phyloP scores from a whole-genome alignment of 2,797 vertebrate genomes.

The Balearica regulorum region DNA sequence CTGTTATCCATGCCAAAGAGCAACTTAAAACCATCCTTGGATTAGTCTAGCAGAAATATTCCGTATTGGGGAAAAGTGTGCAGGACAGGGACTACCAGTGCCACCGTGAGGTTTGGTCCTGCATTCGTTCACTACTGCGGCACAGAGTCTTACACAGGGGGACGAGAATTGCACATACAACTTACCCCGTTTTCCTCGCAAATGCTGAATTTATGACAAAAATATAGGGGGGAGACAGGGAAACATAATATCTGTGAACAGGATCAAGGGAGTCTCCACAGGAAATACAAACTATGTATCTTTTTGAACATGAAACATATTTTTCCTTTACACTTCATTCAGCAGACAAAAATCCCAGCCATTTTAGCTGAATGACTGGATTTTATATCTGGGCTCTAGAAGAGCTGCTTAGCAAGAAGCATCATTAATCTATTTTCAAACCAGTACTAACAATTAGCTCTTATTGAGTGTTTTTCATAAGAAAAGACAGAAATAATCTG shows the following conservation, averaged over 20 bases:
- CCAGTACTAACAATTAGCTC: neutral
- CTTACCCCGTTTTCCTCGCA: neutral
- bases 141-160: neutral
- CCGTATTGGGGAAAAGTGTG: accelerated
- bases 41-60: neutral
- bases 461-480: neutral
- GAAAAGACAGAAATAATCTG: neutral
- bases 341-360: neutral
- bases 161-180: neutral
- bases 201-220: neutral
- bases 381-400: neutral
- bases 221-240: neutral
- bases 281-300: neutral
- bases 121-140: neutral
- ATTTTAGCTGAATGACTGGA: neutral
- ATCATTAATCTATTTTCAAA: neutral
- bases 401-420: neutral
- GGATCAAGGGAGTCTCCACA: neutral
- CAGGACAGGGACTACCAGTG: neutral
- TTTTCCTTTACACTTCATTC: neutral
- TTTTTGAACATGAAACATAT: neutral
- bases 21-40: neutral
- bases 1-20: neutral
- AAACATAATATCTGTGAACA: neutral
- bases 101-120: neutral